Evolutionary conservation across 2,113 vertebrate genomes (phyloP).

Genomic region (Spermophilus dauricus): DNA sequence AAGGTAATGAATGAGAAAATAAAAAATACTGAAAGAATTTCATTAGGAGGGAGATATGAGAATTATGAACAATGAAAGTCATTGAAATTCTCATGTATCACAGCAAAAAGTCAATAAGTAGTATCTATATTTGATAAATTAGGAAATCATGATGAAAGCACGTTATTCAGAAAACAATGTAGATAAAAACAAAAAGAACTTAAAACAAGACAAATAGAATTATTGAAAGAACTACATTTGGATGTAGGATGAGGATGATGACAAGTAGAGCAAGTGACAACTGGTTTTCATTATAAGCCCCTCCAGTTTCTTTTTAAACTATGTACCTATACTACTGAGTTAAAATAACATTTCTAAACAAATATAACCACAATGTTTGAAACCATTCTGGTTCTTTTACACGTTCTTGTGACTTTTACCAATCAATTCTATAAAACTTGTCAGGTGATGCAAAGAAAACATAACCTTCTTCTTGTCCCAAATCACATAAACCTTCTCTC

Average conservation of each 20-base stretch:
- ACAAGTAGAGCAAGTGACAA: not conserved
- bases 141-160: not conserved
- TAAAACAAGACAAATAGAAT: not conserved
- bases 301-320: not conserved
- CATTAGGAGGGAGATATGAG: not conserved
- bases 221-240: not conserved
- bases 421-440: not conserved
- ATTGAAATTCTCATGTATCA: conserved; percentile 13
- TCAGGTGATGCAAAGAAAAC: not conserved
- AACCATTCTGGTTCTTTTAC: not conserved
- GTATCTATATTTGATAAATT: not conserved
- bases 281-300: not conserved
- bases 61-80: not conserved
- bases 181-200: not conserved
- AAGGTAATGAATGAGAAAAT: not conserved
- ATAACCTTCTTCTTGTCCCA: not conserved
- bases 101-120: not conserved
- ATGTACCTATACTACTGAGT: not conserved
- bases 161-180: not conserved
- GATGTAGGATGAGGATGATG: not conserved
- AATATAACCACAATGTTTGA: not conserved
- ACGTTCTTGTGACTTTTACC: not conserved
- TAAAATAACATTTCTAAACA: conserved; percentile 33
- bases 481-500: not conserved
- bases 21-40: not conserved